These are phyloP conservation scores for Zophobas atratus DNA, from an alignment of 1,140 invertebrate species.

Conservation along the genomic window DNA sequence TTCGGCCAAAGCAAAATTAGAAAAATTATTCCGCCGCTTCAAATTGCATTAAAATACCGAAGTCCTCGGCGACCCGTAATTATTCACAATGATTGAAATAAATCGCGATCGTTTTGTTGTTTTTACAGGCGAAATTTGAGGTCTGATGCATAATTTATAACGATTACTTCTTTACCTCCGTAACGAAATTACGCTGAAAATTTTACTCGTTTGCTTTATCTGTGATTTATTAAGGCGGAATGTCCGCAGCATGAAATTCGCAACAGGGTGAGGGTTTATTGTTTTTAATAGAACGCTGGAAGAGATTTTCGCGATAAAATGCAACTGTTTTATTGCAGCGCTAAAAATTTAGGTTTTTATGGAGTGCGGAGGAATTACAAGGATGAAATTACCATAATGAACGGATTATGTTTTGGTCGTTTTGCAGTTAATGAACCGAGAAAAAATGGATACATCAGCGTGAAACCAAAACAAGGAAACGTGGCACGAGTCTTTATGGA, in stretches of 20 bases:
- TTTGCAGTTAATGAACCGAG: too few relatives aligned
- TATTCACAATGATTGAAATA: slow-evolving; percentile 34
- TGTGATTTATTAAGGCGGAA: background rate
- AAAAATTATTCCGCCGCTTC: slow-evolving; percentile 7
- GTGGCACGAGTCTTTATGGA: too few relatives aligned
- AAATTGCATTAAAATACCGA: slow-evolving; percentile 13
- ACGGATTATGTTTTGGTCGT: too few relatives aligned
- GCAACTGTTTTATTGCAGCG: background rate
- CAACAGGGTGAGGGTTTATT: background rate
- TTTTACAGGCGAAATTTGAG: background rate
- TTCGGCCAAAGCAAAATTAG: slow-evolving; percentile 6
- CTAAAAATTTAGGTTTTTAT: background rate
- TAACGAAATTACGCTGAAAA: background rate
- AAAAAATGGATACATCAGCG: too few relatives aligned
- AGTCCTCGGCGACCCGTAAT: background rate
- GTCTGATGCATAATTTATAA: slow-evolving; percentile 33
- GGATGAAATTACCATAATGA: background rate
- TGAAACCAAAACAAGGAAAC: too few relatives aligned
- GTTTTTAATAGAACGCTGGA: slow-evolving; percentile 1
- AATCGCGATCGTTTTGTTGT: slow-evolving; percentile 6
- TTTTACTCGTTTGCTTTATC: background rate
- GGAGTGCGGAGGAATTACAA: background rate
- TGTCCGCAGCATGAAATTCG: background rate
- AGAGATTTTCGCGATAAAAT: background rate
- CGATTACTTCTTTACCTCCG: slow-evolving; percentile 23